A percentile compares a stretch with the other conserved stretches of the same genome.
Conservation (phyloP, 2,113 vertebrate species). For the Microcebus tavaratra region DNA sequence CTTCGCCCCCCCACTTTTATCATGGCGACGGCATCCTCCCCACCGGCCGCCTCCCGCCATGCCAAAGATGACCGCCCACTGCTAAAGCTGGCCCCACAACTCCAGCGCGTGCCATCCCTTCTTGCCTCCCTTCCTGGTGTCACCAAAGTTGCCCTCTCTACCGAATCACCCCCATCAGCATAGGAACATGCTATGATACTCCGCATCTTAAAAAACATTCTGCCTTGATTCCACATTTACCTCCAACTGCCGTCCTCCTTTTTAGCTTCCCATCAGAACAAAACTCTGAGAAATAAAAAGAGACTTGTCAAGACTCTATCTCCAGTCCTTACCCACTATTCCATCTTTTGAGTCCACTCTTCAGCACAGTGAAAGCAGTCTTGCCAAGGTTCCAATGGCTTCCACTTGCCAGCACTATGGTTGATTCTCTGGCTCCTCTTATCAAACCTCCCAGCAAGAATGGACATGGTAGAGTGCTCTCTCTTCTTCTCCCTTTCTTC, state of each 20-base stretch:
- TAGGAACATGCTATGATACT: neutral
- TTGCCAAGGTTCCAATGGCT: neutral
- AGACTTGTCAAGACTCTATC: neutral
- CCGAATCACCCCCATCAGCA: neutral
- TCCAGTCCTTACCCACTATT: neutral
- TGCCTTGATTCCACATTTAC: neutral
- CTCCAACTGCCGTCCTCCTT: neutral
- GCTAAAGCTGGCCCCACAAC: neutral
- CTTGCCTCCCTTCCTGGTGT: neutral
- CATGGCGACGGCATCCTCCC: neutral
- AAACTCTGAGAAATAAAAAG: neutral
- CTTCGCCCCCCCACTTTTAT: neutral
- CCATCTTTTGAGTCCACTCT: neutral
- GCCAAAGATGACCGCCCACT: neutral
- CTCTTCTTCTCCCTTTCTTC: too few relatives aligned
- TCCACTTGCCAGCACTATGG: neutral
- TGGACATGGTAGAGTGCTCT: fast-evolving
- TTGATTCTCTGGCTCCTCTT: neutral
- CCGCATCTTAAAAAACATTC: neutral
- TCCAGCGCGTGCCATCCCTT: neutral
- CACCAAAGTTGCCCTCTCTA: neutral
- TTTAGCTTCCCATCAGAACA: neutral
- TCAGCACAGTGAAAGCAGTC: neutral
- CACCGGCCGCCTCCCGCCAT: neutral
- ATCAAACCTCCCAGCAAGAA: neutral